Conservation (phyloP, 2,797 vertebrate genomes). For the Bucorvus abyssinicus region DNA sequence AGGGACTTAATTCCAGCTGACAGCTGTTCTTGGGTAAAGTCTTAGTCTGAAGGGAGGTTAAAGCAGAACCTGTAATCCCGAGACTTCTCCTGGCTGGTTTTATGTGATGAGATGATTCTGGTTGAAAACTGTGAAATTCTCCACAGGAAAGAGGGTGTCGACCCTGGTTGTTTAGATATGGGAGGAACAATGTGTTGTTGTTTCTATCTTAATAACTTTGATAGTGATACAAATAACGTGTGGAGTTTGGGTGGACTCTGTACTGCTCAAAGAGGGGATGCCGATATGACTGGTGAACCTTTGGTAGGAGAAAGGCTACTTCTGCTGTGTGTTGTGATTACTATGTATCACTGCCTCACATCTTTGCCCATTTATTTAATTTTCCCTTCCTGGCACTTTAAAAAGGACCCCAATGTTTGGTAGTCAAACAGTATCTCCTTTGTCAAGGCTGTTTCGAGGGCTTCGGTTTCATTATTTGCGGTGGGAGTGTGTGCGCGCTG, state of each 20-base stretch:
- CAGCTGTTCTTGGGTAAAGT: background rate
- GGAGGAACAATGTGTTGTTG: background rate
- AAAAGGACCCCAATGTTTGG: constrained; percentile 35
- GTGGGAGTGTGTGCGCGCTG: background rate
- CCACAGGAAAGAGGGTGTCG: background rate
- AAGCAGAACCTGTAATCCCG: background rate
- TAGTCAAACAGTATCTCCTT: constrained; percentile 31
- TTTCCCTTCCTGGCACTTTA: background rate
- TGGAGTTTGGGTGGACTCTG: background rate
- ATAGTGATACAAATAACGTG: background rate
- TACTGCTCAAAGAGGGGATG: background rate
- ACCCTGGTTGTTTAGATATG: background rate
- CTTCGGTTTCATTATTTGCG: constrained; percentile 14
- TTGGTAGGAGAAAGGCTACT: background rate
- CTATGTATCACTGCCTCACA: background rate
- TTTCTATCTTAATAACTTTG: background rate
- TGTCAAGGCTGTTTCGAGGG: background rate
- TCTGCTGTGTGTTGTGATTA: background rate
- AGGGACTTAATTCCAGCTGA: background rate
- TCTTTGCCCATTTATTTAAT: background rate
- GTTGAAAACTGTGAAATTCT: background rate
- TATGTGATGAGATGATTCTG: background rate
- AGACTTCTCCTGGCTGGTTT: background rate
- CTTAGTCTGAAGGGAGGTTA: background rate
- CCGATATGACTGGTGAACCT: background rate